These are phyloP conservation scores for Meriones psammophilus DNA, from an alignment of 2,797 vertebrate genomes.

Conservation along the genomic window DNA sequence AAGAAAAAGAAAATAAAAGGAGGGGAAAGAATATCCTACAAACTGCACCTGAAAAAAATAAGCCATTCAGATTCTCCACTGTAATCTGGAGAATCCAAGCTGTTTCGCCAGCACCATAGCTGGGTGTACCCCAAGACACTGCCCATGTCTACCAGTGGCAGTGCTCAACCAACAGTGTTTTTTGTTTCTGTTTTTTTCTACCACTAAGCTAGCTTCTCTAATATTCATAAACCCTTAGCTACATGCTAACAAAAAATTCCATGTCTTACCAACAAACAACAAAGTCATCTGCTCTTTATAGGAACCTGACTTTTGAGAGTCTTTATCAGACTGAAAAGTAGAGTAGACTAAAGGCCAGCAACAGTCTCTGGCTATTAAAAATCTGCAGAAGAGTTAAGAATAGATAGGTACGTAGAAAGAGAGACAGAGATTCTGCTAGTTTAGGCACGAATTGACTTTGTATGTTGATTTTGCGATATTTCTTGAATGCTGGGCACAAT, in stretches of 20 bases:
- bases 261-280: constrained; percentile 44
- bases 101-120: not conserved
- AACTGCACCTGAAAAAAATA: constrained; percentile 35
- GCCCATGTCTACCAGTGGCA: not conserved
- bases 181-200: not conserved
- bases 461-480: not conserved
- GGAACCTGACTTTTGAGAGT: constrained; percentile 35
- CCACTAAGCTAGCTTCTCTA: not conserved
- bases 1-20: not conserved
- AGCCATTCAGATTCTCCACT: not conserved
- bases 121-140: not conserved
- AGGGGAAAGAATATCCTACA: not conserved
- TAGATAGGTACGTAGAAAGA: too few relatives aligned
- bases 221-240: not conserved
- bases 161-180: not conserved
- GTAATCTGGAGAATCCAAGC: not conserved
- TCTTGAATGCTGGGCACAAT: not conserved
- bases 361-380: constrained; percentile 16
- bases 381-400: not conserved
- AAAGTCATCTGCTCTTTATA: constrained; percentile 53
- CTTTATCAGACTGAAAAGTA: constrained; percentile 45
- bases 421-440: not conserved
- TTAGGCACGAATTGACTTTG: not conserved
- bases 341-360: constrained; percentile 35
- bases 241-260: constrained; percentile 27